Evolutionary conservation across 2,888 invertebrate species (phyloP), one percentile per base, ranked within the genome.

Genomic region (Ormyrus pomaceus): DNA sequence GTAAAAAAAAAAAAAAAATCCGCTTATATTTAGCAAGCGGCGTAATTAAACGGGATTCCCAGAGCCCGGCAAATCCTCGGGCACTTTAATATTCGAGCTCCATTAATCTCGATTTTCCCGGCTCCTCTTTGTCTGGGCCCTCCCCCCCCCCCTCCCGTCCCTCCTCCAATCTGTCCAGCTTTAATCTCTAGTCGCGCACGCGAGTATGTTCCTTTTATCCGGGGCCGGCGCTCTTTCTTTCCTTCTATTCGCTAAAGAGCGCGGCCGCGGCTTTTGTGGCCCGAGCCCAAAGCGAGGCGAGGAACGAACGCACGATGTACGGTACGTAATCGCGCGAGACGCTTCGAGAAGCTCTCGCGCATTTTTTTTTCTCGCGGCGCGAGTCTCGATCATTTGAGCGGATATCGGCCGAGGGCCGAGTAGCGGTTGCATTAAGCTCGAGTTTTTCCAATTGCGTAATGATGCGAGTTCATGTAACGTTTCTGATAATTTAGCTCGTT

Each of bases 71-170:
- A 34, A 48, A 19, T 78, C 68, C 73, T 59, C 56, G 51, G 51
- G 55, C 65, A 71, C 68, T 53, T 56, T 78, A 73, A 69, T 62
- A 76, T 66, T 66, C 71, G 45, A 66, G 68, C 53, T 53, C 55
- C 70, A 74, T 83, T 77, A 78, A 82, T 76, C 79, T 78, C 74
- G 75, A 69, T 75, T 74, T 59, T 13, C 70, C 7, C 68, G 68
- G 6, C 55, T 72, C 56, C 55, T 34, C 65, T 53, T 75, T 75
- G 74, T 74, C 64, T 68, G 34, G 34, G 34, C 34, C 55, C 50
- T 62, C 56, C 61, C 34, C 4, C 34, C 13, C 13, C 13, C 13
- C 13, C 13, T 53, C 58, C 45, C 70, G 6, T 74, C 34, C 65
- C 58, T 69, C 46, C 46, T 53, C 69, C 69, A 76, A 78, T 70